Percentiles rank a stretch among this genome's conserved stretches.
Conservation (phyloP, 2,888 invertebrate genomes). For the Polyommatus iphigenia region DNA sequence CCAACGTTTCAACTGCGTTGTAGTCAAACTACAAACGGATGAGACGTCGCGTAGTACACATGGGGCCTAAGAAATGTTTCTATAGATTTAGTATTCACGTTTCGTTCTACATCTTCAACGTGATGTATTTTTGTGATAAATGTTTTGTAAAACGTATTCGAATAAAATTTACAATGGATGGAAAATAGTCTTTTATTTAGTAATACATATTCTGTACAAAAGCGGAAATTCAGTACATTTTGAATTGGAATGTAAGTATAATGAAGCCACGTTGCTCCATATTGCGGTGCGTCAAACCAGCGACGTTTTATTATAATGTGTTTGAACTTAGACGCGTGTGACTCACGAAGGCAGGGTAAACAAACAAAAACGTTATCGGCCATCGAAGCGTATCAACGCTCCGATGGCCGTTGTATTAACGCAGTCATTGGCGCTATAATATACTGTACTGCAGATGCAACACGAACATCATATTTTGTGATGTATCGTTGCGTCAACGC, state of each 20-base stretch:
- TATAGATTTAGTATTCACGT: neutral
- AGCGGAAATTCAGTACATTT: constrained; percentile 36
- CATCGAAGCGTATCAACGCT: too few relatives aligned
- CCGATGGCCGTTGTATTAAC: neutral
- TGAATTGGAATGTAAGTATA: constrained; percentile 10
- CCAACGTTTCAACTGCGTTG: neutral
- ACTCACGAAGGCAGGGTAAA: too few relatives aligned
- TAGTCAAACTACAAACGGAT: neutral
- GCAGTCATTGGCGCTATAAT: neutral
- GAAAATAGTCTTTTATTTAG: constrained; percentile 47
- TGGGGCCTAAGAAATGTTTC: neutral
- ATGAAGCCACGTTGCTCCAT: neutral
- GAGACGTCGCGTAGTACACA: neutral
- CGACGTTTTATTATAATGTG: neutral
- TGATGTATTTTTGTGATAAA: constrained; percentile 40
- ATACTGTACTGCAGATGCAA: neutral
- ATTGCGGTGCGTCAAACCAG: neutral
- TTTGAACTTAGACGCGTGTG: neutral
- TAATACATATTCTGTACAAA: constrained; percentile 45
- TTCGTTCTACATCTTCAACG: neutral
- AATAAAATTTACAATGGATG: constrained; percentile 46
- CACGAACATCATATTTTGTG: too few relatives aligned
- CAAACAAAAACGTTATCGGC: too few relatives aligned
- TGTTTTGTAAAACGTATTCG: constrained; percentile 45
- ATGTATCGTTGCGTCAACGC: too few relatives aligned